Conservation (phyloP, 2,888 invertebrate species). For the Petrolisthes cinctipes region DNA sequence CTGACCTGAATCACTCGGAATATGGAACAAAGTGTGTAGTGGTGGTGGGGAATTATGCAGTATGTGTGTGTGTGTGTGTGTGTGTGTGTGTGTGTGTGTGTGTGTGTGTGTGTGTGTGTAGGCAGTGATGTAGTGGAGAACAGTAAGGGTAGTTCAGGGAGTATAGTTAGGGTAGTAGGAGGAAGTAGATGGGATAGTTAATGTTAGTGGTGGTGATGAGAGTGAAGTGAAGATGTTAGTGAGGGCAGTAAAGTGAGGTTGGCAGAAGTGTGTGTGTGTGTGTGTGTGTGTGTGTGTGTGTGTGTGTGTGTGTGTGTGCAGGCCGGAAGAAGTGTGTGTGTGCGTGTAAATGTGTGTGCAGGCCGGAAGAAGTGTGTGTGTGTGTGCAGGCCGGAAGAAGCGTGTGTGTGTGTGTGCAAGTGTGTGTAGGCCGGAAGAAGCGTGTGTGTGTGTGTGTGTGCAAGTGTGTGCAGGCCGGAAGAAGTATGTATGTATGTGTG, state of each 20-base stretch:
- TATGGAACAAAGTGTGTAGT: too few species aligned
- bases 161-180: background rate
- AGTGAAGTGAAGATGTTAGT: too few species aligned
- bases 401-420: background rate
- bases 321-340: too few species aligned
- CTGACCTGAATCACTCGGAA: too few species aligned
- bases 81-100: constrained; percentile 38
- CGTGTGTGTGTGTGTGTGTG: background rate
- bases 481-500: background rate
- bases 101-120: constrained; percentile 13
- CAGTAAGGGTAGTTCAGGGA: background rate
- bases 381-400: too few species aligned
- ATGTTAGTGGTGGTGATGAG: background rate
- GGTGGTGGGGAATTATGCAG: background rate
- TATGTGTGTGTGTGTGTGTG: constrained; percentile 40
- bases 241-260: too few species aligned
- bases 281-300: too few species aligned
- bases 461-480: too few species aligned
- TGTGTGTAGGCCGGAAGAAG: background rate
- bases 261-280: background rate
- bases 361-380: too few species aligned
- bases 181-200: background rate
- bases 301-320: too few species aligned
- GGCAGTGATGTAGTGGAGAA: background rate
- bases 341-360: background rate